Conservation (phyloP, 1,140 invertebrate species). For the Aphelinus certus region DNA sequence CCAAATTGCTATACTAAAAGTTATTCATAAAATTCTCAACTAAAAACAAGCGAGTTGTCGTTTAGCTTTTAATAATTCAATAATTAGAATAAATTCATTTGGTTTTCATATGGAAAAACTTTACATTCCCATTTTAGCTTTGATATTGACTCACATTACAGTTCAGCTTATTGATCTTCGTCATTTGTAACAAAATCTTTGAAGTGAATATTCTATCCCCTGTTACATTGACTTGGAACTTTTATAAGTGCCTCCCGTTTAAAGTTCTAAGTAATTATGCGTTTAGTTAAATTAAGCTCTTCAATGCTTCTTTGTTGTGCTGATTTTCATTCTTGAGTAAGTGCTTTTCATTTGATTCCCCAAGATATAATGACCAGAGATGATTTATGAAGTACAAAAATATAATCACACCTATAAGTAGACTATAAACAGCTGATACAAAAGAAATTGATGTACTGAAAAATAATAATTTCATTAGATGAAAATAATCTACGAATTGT, state of each 20-base stretch:
- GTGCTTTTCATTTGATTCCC: conserved; percentile 58
- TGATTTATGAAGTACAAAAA: conserved; percentile 60
- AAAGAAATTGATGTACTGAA: conserved; percentile 63
- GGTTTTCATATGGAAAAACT: no score
- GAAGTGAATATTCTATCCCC: conserved; percentile 35
- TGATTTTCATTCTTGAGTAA: conserved; percentile 43
- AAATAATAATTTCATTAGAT: conserved; percentile 39
- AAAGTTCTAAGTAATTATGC: no score
- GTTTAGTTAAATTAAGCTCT: conserved; percentile 23
- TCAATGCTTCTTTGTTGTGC: conserved; percentile 49
- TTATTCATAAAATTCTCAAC: no score
- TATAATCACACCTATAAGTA: conserved; percentile 57
- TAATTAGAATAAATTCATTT: no score
- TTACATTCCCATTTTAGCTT: no score
- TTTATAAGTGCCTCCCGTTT: no score
- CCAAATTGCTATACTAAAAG: no score
- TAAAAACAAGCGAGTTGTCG: no score
- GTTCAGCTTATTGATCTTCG: conserved; percentile 36
- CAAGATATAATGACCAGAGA: conserved; percentile 57
- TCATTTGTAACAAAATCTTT: conserved; percentile 56
- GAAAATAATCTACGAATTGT: background rate
- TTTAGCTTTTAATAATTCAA: no score
- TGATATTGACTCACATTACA: no score
- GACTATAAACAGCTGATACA: conserved; percentile 62
- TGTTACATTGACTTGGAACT: no score